A percentile compares a stretch with the other conserved stretches of the same genome.
Evolutionary conservation across 2,888 invertebrate species (phyloP).

Genomic region (Cybosia mesomella): DNA sequence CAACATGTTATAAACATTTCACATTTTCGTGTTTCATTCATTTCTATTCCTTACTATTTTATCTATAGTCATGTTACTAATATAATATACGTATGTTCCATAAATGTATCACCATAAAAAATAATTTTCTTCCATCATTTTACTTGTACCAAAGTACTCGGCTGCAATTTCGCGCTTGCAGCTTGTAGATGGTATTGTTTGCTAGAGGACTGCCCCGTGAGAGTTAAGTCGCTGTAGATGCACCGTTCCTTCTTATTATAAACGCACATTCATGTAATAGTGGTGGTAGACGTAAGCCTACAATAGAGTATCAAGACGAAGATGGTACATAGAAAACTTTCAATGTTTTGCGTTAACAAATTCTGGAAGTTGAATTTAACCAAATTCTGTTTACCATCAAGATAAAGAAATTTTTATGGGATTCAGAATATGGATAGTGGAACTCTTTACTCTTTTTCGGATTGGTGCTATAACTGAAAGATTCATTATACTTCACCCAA

Average conservation of each 20-base stretch:
- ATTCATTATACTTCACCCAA: neutral
- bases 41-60: neutral
- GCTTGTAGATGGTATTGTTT: conserved; percentile 54
- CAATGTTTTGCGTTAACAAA: neutral
- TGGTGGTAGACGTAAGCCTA: neutral
- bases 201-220: conserved; percentile 41
- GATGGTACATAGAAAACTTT: neutral
- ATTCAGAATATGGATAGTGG: too few relatives aligned
- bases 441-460: neutral
- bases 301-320: conserved; percentile 2
- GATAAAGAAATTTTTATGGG: neutral
- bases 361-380: neutral
- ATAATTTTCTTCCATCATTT: conserved; percentile 22
- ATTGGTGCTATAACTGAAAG: too few relatives aligned
- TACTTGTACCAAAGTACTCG: conserved; percentile 29
- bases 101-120: too few relatives aligned
- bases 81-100: too few relatives aligned
- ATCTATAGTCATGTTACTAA: neutral
- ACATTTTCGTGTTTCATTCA: neutral
- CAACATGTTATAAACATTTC: neutral
- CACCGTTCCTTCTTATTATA: conserved; percentile 31
- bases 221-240: conserved; percentile 32
- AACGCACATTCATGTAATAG: conserved; percentile 24
- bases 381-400: neutral
- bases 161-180: conserved; percentile 51